Evolutionary conservation across 2,888 invertebrate genomes (phyloP).

Genomic region (Alviniconcha strummeri): DNA sequence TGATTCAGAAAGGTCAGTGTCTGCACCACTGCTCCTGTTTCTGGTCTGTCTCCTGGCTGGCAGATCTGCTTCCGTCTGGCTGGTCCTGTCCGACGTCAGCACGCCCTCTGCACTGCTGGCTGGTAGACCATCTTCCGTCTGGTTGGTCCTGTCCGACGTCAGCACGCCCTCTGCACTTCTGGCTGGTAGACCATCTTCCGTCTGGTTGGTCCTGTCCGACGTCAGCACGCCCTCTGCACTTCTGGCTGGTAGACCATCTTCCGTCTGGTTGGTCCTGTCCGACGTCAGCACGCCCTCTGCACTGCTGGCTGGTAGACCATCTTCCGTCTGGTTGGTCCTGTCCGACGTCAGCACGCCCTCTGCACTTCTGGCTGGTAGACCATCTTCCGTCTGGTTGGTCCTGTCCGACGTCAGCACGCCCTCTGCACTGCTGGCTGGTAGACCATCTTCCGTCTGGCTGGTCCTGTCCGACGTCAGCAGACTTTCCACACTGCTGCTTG

Average conservation of each 20-base stretch:
- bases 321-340: too few species aligned
- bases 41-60: too few species aligned
- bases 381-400: too few species aligned
- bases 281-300: neutral
- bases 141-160: neutral
- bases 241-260: neutral
- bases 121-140: neutral
- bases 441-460: neutral
- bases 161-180: neutral
- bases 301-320: too few species aligned
- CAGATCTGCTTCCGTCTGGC: too few species aligned
- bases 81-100: too few species aligned
- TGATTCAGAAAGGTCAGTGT: too few species aligned
- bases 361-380: too few species aligned
- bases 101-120: neutral
- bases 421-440: neutral
- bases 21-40: too few species aligned
- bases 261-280: constrained; percentile 10
- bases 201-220: constrained; percentile 1
- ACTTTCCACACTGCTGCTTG: neutral
- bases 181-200: neutral
- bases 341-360: too few species aligned
- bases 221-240: neutral
- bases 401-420: too few species aligned
- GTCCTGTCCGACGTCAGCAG: neutral